These are phyloP conservation scores for Selenia dentaria DNA, from an alignment of 2,888 invertebrate species.

Conservation along the genomic window DNA sequence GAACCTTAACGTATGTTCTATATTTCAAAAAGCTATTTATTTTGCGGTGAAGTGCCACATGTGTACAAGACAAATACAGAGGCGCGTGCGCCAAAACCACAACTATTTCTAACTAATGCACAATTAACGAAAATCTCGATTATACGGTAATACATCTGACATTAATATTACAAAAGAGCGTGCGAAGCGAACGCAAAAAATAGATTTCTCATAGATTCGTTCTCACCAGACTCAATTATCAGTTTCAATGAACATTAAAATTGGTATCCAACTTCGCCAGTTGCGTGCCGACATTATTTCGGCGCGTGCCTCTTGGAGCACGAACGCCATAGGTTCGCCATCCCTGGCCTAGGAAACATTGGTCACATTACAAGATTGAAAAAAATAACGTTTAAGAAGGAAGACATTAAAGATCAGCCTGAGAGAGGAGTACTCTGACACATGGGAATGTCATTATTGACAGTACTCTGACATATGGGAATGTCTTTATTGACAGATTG, in stretches of 20 bases:
- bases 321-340: constrained; percentile 11
- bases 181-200: constrained; percentile 13
- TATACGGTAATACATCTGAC: constrained; percentile 2
- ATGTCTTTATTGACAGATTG: no score
- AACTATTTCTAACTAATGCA: constrained; percentile 8
- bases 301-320: constrained; percentile 10
- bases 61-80: constrained; percentile 1
- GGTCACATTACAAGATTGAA: constrained; percentile 3
- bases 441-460: no score
- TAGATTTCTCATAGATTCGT: constrained; percentile 3
- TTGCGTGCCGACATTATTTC: constrained; percentile 25
- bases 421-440: no score
- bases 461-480: no score
- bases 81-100: constrained; percentile 12
- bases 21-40: not conserved
- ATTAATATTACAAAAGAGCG: constrained; percentile 36
- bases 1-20: constrained; percentile 3
- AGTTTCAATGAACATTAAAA: constrained; percentile 20
- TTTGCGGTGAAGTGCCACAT: constrained; percentile 2
- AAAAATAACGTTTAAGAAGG: not conserved
- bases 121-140: not conserved
- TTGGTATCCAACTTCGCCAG: constrained; percentile 19
- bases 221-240: constrained; percentile 6
- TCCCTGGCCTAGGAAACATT: constrained; percentile 20
- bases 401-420: no score